Evolutionary conservation across 2,113 vertebrate species (phyloP), one percentile per base, ranked within the genome.

Genomic region (Numida meleagris): DNA sequence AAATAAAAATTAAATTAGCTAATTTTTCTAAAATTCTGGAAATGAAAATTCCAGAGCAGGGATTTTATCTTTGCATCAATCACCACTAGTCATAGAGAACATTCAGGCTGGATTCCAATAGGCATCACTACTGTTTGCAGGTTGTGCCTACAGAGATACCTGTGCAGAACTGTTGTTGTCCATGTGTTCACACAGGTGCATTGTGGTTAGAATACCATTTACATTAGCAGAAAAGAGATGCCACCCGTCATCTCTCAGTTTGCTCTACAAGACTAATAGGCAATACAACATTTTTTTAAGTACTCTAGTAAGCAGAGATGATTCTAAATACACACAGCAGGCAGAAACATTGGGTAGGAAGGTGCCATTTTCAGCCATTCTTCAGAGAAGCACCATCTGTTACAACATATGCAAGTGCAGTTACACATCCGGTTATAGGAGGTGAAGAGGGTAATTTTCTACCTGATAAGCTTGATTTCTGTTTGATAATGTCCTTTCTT

Each of bases 311-410:
- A 93, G 51, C 67, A 95, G 75, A 40, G 36, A 61, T n/a, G 51
- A 53, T 25, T 96, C 93, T 94, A 94, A 92, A 93, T 65, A 81
- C 87, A 93, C 85, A 90, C 86, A 85, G 89, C 82, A 94, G 91
- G 91, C 67, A 88, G 89, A 93, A 88, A 48, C 72, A 68, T 7
- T 75, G 93, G 95, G 73, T 83, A 65, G 79, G 79, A 93, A 83
- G 88, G 94, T 93, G 88, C 68, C 46, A 62, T 90, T 95, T 95
- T 65, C 91, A 89, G 79, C 82, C 87, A 80, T 92, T 94, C 79
- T 88, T 89, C 91, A 93, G 59, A 51, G 68, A 81, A 88, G 70
- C 31, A 5, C 79, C 81, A 90, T 88, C 90, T 68, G 46, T 6
- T 46, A 10, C 23, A 59, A 48, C 73, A 89, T 77, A 66, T 58